Base-by-base conservation (phyloP, 1,140 invertebrate genomes). In the Trachelipus rathkii region DNA sequence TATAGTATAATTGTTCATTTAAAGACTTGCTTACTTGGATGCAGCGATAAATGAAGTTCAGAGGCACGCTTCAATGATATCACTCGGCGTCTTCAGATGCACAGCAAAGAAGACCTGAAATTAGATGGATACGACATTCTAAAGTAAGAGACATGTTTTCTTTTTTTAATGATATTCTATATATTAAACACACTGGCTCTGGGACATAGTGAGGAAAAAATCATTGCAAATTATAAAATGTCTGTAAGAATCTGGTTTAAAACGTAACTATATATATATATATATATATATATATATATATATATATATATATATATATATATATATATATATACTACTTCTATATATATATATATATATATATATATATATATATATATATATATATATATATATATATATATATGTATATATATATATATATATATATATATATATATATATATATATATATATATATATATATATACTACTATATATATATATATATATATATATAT, bases 361-460 rank as follows among this genome's bases (percentile, higher is more conserved):
- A 60, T 60, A 60, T 60, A 60, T 21, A 60, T 60, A 60, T 60
- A 21, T 60, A 60, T 60, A 60, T 60, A 60, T 60, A 21, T 60
- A 60, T 21, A 60, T 60, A 60, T 60, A 60, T 60, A 60, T 60
- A 60, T 60, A 60, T 21, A 60, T 60, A 60, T 21, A 60, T 60
- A 60, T 60, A 60, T 60, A 60, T 60, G 8, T 60, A n/a, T 60
- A 60, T 60, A 60, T 60, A 60, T 60, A 60, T 60, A 60, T 60
- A 60, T 60, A 60, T 60, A 60, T 60, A 60, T 53, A 60, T 60
- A 60, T 60, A 60, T 60, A 60, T 60, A 60, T 60, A 60, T 60
- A 60, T 60, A 60, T 60, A 60, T 60, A 60, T 33, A 33, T 33
- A 33, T 33, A 33, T 33, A 33, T 33, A 33, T 33, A 33, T 33